Evolutionary conservation across 2,797 vertebrate species (phyloP).

Genomic region (Siniperca scherzeri): DNA sequence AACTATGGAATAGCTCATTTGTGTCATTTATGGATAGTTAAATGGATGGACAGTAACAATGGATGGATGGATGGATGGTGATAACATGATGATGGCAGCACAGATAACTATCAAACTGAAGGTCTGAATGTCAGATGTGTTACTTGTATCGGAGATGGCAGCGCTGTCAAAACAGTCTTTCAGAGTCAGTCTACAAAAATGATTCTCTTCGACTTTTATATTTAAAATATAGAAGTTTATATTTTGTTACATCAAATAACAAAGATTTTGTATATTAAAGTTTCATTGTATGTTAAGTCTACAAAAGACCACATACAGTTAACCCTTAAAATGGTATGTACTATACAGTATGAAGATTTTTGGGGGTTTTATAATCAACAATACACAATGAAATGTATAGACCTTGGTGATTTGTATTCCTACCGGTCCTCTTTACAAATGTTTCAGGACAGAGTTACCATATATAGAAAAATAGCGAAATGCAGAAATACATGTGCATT

Average conservation of each 20-base stretch:
- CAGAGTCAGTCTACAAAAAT: slow-evolving; percentile 10
- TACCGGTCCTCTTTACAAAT: background rate
- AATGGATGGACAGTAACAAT: slow-evolving; percentile 26
- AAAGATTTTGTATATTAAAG: background rate
- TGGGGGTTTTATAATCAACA: background rate
- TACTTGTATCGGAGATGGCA: slow-evolving; percentile 21
- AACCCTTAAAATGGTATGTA: background rate
- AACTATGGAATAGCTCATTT: slow-evolving; percentile 1
- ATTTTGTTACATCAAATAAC: background rate
- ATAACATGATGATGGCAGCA: slow-evolving; percentile 37
- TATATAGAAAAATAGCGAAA: background rate
- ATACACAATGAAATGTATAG: background rate
- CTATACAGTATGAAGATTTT: background rate
- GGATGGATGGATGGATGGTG: slow-evolving; percentile 27
- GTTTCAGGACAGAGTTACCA: background rate
- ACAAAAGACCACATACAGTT: background rate
- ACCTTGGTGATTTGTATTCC: background rate
- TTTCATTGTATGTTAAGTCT: background rate
- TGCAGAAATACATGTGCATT: slow-evolving; percentile 12
- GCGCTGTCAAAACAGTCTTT: slow-evolving; percentile 36
- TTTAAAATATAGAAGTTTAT: background rate
- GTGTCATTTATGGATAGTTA: slow-evolving; percentile 26
- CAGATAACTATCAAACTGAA: slow-evolving; percentile 44
- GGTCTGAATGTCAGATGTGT: slow-evolving; percentile 32
- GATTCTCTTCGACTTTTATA: background rate